These are phyloP conservation scores for Mustela nigripes DNA, from an alignment of 2,113 vertebrate genomes.

Conservation along the genomic window DNA sequence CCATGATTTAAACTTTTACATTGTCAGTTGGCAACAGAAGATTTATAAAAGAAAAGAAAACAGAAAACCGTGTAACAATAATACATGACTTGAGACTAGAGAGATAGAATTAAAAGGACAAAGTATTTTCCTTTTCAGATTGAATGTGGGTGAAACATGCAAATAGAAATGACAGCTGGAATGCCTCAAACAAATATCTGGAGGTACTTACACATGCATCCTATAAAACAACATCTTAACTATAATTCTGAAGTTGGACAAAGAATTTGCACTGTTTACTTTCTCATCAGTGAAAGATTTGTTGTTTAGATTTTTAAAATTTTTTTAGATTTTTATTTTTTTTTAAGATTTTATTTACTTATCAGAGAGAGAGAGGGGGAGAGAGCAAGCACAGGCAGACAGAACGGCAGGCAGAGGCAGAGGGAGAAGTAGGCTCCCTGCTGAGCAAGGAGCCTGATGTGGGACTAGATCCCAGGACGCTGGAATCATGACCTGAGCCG, in stretches of 20 bases:
- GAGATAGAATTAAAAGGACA: conserved; percentile 23
- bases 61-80: neutral
- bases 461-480: no score
- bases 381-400: no score
- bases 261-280: neutral
- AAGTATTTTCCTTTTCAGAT: conserved; percentile 31
- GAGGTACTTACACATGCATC: neutral
- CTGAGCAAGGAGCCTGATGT: no score
- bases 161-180: neutral
- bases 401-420: no score
- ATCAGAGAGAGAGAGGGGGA: no score
- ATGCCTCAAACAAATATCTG: neutral
- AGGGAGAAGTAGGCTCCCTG: no score
- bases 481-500: no score
- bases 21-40: neutral
- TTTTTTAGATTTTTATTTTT: neutral
- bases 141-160: neutral
- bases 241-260: conserved; percentile 5
- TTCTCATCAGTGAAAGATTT: neutral
- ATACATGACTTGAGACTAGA: neutral
- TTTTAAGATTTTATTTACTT: no score
- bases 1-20: neutral
- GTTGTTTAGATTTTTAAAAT: neutral
- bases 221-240: neutral
- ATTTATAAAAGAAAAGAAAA: conserved; percentile 45